Percentiles rank a stretch among this genome's conserved stretches.
phyloP scores from a whole-genome alignment of 2,113 vertebrate species.

The Choloepus hoffmanni region DNA sequence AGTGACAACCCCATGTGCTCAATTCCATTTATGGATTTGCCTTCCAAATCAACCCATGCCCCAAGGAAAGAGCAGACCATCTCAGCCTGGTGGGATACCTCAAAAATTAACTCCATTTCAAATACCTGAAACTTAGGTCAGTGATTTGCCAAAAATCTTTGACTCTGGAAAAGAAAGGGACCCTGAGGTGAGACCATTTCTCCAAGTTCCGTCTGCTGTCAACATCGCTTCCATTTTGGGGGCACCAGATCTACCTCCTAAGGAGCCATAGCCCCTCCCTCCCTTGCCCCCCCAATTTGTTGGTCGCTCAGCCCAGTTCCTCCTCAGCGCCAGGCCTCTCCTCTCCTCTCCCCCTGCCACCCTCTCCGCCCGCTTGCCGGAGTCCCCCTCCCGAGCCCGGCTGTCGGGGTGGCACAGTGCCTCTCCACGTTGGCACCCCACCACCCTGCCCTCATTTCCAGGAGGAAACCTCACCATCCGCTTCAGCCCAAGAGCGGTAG shows the following conservation, averaged over 20 bases:
- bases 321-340: not conserved
- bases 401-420: too few species aligned
- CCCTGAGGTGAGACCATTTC: not conserved
- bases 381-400: too few species aligned
- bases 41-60: not conserved
- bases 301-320: too few species aligned
- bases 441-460: too few species aligned
- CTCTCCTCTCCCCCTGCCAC: too few species aligned
- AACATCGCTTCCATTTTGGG: accelerated
- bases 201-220: accelerated
- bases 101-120: accelerated
- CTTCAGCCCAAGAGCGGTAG: too few species aligned
- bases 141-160: accelerated
- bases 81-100: not conserved
- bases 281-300: too few species aligned
- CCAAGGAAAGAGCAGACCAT: not conserved
- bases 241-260: accelerated
- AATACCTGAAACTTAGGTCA: not conserved
- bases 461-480: too few species aligned
- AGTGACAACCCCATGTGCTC: not conserved
- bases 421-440: too few species aligned
- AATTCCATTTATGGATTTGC: not conserved
- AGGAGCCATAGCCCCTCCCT: too few species aligned
- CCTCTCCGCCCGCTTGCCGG: too few species aligned
- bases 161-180: not conserved